phyloP scores from a whole-genome alignment of 2,888 invertebrate genomes.

The Drymonia ruficornis region DNA sequence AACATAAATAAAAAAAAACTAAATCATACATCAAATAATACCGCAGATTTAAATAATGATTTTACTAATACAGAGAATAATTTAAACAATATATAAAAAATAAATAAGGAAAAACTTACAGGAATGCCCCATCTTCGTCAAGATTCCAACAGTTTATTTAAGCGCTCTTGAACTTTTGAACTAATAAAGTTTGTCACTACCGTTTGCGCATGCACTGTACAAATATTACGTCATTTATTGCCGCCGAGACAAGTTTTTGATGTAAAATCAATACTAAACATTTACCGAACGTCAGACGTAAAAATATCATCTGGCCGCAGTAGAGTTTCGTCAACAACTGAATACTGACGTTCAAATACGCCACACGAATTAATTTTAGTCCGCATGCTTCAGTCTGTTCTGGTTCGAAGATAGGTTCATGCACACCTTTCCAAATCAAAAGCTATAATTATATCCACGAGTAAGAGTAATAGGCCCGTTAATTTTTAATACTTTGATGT shows the following conservation, averaged over 20 bases:
- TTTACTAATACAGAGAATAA: not conserved
- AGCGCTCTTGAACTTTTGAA: slow-evolving; percentile 48
- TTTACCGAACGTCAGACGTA: slow-evolving; percentile 53
- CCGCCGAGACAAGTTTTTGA: slow-evolving; percentile 46
- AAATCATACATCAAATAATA: slow-evolving; percentile 12
- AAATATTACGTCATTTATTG: slow-evolving; percentile 55
- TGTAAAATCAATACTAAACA: slow-evolving; percentile 68
- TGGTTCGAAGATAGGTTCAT: slow-evolving; percentile 42
- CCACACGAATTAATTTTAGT: slow-evolving; percentile 73
- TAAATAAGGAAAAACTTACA: slow-evolving; percentile 59
- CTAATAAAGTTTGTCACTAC: slow-evolving; percentile 41
- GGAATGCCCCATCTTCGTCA: slow-evolving; percentile 62
- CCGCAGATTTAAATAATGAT: slow-evolving; percentile 6
- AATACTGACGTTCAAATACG: slow-evolving; percentile 67
- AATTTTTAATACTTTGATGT: slow-evolving; percentile 31
- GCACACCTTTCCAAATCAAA: slow-evolving; percentile 33
- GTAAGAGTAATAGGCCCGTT: slow-evolving; percentile 19
- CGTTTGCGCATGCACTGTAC: slow-evolving; percentile 44
- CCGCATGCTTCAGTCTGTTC: slow-evolving; percentile 54
- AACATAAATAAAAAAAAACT: slow-evolving; percentile 44
- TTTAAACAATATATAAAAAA: not conserved
- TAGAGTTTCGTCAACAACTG: slow-evolving; percentile 75
- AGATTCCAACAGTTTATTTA: slow-evolving; percentile 18
- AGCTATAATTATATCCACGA: slow-evolving; percentile 28
- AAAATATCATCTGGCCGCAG: slow-evolving; percentile 69